Evolutionary conservation across 2,113 vertebrate genomes (phyloP).

Genomic region (Lasiurus borealis): DNA sequence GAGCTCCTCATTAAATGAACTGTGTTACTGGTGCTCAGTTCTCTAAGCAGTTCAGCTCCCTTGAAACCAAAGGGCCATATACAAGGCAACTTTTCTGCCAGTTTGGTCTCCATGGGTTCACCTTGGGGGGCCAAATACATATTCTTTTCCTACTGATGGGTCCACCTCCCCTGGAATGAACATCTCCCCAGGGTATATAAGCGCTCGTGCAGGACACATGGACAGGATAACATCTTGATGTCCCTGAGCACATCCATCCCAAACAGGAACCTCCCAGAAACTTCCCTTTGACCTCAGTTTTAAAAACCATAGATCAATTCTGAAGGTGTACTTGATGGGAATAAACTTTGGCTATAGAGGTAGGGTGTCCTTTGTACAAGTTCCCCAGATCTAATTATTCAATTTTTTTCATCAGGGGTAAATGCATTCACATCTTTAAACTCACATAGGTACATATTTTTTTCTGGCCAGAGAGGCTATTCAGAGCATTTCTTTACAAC

Average conservation of each 20-base stretch:
- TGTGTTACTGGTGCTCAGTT: neutral
- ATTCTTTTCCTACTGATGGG: neutral
- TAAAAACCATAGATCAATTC: neutral
- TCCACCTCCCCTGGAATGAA: neutral
- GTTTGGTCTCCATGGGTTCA: neutral
- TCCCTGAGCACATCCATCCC: neutral
- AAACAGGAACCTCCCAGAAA: neutral
- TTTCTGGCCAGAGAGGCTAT: no score
- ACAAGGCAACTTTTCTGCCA: neutral
- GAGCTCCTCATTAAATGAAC: neutral
- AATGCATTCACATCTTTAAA: neutral
- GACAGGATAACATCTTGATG: neutral
- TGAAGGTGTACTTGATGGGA: neutral
- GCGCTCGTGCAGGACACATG: neutral
- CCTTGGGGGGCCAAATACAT: neutral
- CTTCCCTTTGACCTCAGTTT: neutral
- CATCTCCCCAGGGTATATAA: neutral
- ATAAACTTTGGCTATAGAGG: neutral
- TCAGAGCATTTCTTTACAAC: no score
- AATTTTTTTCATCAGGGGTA: neutral
- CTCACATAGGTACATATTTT: no score
- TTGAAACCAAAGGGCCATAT: neutral
- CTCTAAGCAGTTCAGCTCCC: neutral
- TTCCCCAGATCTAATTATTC: neutral
- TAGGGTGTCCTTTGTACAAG: neutral